phyloP scores from a whole-genome alignment of 2,888 invertebrate species.

The Nymphalis c-album region DNA sequence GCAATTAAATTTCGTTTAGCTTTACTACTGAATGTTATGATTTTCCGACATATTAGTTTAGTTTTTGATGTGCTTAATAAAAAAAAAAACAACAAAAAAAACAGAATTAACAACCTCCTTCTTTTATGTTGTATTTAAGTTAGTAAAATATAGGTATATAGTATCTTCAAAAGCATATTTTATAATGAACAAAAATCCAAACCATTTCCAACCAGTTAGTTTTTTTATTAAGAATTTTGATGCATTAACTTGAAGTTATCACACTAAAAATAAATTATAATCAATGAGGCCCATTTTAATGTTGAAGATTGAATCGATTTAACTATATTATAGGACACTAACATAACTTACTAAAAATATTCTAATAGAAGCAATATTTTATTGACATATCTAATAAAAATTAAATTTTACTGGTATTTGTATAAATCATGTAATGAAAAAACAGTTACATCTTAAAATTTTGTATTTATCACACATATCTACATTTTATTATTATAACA shows the following conservation, averaged over 20 bases:
- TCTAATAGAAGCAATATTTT: slow-evolving; percentile 76
- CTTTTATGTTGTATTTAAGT: background rate
- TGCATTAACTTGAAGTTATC: slow-evolving; percentile 78
- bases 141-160: background rate
- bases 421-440: slow-evolving; percentile 75
- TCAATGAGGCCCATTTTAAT: slow-evolving; percentile 68
- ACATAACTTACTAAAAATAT: slow-evolving; percentile 75
- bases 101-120: background rate
- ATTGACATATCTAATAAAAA: slow-evolving; percentile 65
- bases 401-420: slow-evolving; percentile 71
- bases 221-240: slow-evolving; percentile 76
- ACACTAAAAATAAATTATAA: slow-evolving; percentile 79
- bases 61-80: no score
- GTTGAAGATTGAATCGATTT: slow-evolving; percentile 66
- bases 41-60: no score
- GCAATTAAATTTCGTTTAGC: no score
- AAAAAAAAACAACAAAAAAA: no score
- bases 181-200: slow-evolving; percentile 47
- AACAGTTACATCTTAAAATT: slow-evolving; percentile 79
- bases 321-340: slow-evolving; percentile 72
- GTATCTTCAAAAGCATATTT: slow-evolving; percentile 29
- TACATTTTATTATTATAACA: slow-evolving; percentile 81
- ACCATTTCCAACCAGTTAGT: slow-evolving; percentile 76
- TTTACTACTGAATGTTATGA: no score
- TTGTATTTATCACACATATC: slow-evolving; percentile 82